phyloP scores from a whole-genome alignment of 1,140 invertebrate genomes.

The Bombus breviceps region DNA sequence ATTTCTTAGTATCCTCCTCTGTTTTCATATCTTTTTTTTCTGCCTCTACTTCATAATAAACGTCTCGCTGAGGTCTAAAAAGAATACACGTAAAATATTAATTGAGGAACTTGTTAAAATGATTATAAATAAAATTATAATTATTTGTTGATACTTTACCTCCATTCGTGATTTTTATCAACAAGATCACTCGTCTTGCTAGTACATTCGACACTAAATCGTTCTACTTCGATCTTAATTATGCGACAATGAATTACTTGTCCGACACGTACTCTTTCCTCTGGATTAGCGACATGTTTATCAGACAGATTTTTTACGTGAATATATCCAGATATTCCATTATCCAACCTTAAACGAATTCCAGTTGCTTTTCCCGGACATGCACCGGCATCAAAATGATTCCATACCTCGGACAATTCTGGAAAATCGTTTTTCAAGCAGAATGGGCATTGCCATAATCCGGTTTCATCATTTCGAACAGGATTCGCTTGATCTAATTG shows the following conservation, averaged over 20 bases:
- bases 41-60: constrained; percentile 94
- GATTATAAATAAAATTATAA: neutral
- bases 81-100: neutral
- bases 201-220: constrained; percentile 97
- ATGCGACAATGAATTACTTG: constrained; percentile 96
- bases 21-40: constrained; percentile 92
- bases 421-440: constrained; percentile 98
- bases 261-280: constrained; percentile 93
- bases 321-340: constrained; percentile 97
- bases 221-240: constrained; percentile 96
- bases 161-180: constrained; percentile 96
- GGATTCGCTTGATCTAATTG: constrained; percentile 98
- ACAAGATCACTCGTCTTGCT: constrained; percentile 96
- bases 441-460: constrained; percentile 98
- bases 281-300: constrained; percentile 95
- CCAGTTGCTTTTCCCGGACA: constrained; percentile 98
- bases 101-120: neutral
- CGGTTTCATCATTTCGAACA: constrained; percentile 95
- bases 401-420: constrained; percentile 98
- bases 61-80: constrained; percentile 91
- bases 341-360: constrained; percentile 94
- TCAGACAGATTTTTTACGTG: constrained; percentile 98
- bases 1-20: constrained; percentile 92
- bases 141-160: constrained; percentile 78
- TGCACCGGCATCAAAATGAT: constrained; percentile 97